Percentiles rank a stretch among this genome's conserved stretches.
Evolutionary conservation across 37 sponge, comb jelly and placozoan genomes (phyloP).

Genomic region (Chondrilla cf. caribensis): DNA sequence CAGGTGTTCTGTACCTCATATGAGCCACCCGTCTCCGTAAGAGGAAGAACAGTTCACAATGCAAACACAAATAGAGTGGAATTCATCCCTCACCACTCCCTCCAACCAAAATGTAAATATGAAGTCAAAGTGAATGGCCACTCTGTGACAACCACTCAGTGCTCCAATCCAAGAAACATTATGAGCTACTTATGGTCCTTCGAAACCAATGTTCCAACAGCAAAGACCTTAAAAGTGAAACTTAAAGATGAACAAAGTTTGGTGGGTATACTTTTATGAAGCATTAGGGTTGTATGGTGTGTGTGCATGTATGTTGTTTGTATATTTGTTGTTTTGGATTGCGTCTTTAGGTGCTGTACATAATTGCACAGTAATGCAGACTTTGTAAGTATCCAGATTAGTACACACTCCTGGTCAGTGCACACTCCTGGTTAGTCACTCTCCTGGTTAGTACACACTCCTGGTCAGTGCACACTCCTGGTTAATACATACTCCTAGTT

Average conservation of each 20-base stretch:
- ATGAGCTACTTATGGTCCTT: background rate
- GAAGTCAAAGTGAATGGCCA: background rate
- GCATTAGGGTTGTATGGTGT: too few species aligned
- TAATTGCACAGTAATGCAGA: too few species aligned
- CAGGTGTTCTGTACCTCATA: background rate
- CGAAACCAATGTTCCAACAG: background rate
- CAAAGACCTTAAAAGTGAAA: background rate
- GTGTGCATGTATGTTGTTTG: too few species aligned
- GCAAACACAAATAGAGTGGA: slow-evolving; percentile 14
- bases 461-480: too few species aligned
- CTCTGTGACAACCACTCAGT: background rate
- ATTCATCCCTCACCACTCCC: slow-evolving; percentile 4
- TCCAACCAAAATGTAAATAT: background rate
- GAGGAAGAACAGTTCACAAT: slow-evolving; percentile 4
- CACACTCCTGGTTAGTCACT: too few species aligned
- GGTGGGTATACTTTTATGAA: background rate
- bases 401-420: too few species aligned
- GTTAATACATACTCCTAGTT: too few species aligned
- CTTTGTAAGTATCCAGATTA: too few species aligned
- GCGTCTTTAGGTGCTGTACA: too few species aligned
- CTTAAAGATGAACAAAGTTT: background rate
- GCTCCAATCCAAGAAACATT: background rate
- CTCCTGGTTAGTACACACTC: too few species aligned
- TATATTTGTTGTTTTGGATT: too few species aligned
- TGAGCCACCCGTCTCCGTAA: background rate